Base-by-base conservation (phyloP, 2,113 vertebrate species). In the Lipotes vexillifer region DNA sequence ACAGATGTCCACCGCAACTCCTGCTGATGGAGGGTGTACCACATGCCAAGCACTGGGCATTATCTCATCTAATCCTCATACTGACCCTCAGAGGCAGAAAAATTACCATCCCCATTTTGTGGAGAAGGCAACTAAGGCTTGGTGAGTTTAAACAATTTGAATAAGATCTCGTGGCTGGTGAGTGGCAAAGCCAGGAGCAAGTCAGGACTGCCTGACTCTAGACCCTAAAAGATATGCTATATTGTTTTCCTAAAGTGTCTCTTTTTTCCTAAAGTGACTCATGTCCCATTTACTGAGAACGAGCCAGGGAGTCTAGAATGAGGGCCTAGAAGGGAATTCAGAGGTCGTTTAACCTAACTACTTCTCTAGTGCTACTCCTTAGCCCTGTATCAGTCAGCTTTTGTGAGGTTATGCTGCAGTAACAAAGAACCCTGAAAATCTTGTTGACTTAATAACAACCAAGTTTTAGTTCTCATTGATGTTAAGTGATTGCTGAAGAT, bases 1-100 rank as follows among this genome's bases (percentile, higher is more conserved):
- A 49, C 55, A n/a, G 2, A 23, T 6, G 2, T 36, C 38, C 7
- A 13, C 36, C 3, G 41, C 20, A 15, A 15, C 80, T 57, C 41
- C 11, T 25, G 0, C 3, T 17, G 18, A 49, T 3, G 71, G 23
- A 25, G 5, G 31, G 29, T 0, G 2, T 4, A 9, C 55, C 31
- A 1, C 27, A 1, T 3, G 38, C 46, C 20, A 1, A 18, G 31
- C 33, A 5, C 81, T 27, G 13, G 81, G 23, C 10, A 21, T 21
- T 12, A 1, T 49, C 46, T 86, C 72, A 0, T 27, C 72, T 20
- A 5, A 5, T 55, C 29, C 46, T 33, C 33, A 41, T 57, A 8
- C 72, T 2, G 25, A 20, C 74, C 81, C 38, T 52, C 46, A 9
- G 38, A 21, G 14, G 21, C 18, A 14, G 27, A 31, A 8, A 41